Conservation (phyloP, 2,113 vertebrate species). For the Danio rerio region GRCz12tu NC_133181.1:16073501-16074000, state of each 20-base stretch:
- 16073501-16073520: not conserved
- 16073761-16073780: not conserved
- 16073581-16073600: not conserved
- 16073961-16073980: constrained; percentile 3
- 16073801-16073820: not conserved
- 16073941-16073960: constrained; percentile 19
- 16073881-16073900: constrained; percentile 15
- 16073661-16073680: not conserved
- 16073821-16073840: not conserved
- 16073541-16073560: not conserved
- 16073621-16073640: not conserved
- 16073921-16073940: too few species aligned
- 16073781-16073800: not conserved
- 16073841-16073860: not conserved
- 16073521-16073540: too few species aligned
- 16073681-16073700: not conserved
- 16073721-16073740: not conserved
- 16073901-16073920: not conserved
- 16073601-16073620: not conserved
- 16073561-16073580: not conserved
- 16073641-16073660: not conserved
- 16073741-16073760: not conserved
- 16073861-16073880: not conserved
- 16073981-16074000: not conserved
- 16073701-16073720: not conserved